These are phyloP conservation scores for Sapayoa aenigma DNA, from an alignment of 2,113 vertebrate species.

Conservation along the genomic window DNA sequence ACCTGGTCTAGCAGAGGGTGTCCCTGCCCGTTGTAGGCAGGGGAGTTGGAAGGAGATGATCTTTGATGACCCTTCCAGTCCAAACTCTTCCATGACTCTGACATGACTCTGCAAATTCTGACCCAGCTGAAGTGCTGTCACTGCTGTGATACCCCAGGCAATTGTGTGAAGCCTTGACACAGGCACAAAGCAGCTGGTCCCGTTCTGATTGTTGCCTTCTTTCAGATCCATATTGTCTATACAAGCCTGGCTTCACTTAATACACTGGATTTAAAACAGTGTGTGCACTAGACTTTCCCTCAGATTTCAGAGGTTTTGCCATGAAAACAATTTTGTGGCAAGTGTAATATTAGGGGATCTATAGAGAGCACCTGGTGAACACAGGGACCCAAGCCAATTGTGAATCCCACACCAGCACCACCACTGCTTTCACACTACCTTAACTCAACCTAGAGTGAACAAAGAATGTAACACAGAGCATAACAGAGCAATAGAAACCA, in stretches of 20 bases:
- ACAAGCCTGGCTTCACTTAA: not conserved
- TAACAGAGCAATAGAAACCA: not conserved
- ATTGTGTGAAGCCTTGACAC: rapidly evolving
- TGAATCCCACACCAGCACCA: not conserved
- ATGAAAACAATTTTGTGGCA: not conserved
- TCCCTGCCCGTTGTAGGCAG: not conserved
- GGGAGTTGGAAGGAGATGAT: no score
- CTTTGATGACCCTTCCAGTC: not conserved
- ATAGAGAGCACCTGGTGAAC: not conserved
- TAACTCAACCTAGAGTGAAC: not conserved
- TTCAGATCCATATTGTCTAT: not conserved
- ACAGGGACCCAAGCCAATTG: not conserved
- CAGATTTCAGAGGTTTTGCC: not conserved
- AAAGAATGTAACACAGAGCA: not conserved
- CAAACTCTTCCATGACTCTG: not conserved
- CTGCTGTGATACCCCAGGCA: not conserved
- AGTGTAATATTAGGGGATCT: no score
- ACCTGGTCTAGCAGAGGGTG: not conserved
- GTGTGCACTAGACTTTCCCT: not conserved
- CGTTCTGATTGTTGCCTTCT: not conserved
- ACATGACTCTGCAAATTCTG: not conserved
- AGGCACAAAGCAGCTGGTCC: not conserved
- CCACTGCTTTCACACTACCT: not conserved
- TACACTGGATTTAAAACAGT: not conserved
- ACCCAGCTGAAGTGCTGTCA: not conserved